phyloP scores from a whole-genome alignment of 2,113 vertebrate genomes.

The Chlorodrepanis virens region DNA sequence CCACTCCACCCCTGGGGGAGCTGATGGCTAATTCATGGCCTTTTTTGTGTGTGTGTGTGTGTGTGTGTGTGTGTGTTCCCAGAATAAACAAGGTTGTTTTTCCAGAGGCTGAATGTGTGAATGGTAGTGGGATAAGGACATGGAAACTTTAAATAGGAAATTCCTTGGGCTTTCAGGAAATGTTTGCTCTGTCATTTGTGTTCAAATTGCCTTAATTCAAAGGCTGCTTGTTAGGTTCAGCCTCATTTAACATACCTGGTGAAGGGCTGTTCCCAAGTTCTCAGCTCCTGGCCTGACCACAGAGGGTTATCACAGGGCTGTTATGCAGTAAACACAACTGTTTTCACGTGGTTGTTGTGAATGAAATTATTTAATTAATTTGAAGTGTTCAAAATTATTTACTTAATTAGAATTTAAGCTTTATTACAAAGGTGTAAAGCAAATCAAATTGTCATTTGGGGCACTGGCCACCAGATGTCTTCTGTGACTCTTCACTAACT shows the following conservation, averaged over 20 bases:
- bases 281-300: neutral
- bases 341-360: neutral
- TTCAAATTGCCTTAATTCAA: neutral
- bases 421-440: neutral
- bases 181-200: neutral
- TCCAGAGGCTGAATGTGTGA: neutral
- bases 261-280: neutral
- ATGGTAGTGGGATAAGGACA: neutral
- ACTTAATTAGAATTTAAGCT: neutral
- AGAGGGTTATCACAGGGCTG: neutral
- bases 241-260: neutral
- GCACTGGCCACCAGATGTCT: conserved; percentile 43
- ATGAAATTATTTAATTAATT: neutral
- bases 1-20: neutral
- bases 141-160: neutral
- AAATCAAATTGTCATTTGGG: neutral
- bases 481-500: neutral
- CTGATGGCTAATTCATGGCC: neutral
- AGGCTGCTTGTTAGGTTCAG: neutral
- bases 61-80: neutral
- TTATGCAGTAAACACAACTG: neutral
- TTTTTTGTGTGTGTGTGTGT: neutral
- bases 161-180: neutral
- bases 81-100: neutral
- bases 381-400: neutral